Percentiles rank a stretch among this genome's conserved stretches.
Conservation (phyloP, 2,888 invertebrate genomes). For the Bembecia ichneumoniformis region DNA sequence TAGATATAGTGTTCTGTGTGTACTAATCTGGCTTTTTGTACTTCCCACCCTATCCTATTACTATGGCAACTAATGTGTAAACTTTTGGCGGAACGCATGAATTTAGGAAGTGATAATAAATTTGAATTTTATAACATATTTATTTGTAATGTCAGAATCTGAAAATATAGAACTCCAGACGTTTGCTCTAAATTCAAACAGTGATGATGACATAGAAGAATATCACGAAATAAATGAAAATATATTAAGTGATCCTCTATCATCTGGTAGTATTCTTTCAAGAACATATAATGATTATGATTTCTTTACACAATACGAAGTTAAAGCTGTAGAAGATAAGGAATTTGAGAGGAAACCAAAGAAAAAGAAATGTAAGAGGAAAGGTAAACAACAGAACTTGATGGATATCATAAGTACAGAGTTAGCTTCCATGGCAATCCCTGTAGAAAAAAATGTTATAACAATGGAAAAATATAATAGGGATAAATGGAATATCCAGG, state of each 20-base stretch:
- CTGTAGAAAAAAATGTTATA: slow-evolving; percentile 35
- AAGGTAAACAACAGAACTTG: slow-evolving; percentile 26
- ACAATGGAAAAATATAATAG: slow-evolving; percentile 20
- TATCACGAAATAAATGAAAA: slow-evolving; percentile 44
- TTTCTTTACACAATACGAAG: slow-evolving; percentile 43
- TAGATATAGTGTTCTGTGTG: too few species aligned
- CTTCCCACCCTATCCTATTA: not conserved
- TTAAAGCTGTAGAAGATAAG: slow-evolving; percentile 23
- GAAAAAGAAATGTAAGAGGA: slow-evolving; percentile 38
- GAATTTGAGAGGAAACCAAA: slow-evolving; percentile 11
- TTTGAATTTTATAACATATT: not conserved
- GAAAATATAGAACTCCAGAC: slow-evolving; percentile 42
- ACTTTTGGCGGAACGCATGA: not conserved
- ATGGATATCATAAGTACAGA: slow-evolving; percentile 50
- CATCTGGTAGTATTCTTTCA: slow-evolving; percentile 16
- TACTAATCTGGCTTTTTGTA: too few species aligned
- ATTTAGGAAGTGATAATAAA: not conserved
- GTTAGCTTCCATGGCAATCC: slow-evolving; percentile 27
- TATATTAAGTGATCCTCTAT: slow-evolving; percentile 19
- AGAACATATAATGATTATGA: slow-evolving; percentile 33
- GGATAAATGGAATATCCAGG: slow-evolving; percentile 24
- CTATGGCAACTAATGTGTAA: not conserved
- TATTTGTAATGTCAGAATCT: slow-evolving; percentile 22
- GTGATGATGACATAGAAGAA: slow-evolving; percentile 43
- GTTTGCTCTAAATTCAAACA: slow-evolving; percentile 19